Evolutionary conservation across 2,797 vertebrate species (phyloP), one percentile per base, ranked within the genome.

Genomic region (Alosa sapidissima): DNA sequence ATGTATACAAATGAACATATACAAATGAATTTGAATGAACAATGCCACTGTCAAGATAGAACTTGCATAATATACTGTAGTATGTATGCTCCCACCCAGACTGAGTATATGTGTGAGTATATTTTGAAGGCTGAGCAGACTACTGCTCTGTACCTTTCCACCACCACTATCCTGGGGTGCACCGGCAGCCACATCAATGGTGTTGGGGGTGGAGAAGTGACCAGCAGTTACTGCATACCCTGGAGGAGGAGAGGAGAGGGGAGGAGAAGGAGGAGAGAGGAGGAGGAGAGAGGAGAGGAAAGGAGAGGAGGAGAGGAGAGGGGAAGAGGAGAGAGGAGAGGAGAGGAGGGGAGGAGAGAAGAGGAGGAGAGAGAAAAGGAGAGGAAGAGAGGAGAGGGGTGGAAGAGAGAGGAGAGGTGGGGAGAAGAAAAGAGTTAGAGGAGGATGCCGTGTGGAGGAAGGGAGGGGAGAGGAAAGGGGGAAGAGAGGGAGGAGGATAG

Each of bases 151-250:
- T 94, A 99, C 98, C 96, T 99, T 99, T 93, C 98, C 98, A 0
- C 95, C 93, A 89, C 96, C 95, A 85, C 94, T 97, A 82, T 99
- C 97, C 94, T 97, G 98, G 41, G 98, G 98, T 8, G 98, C 98
- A 82, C 98, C 98, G 84, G 97, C 98, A 36, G 97, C 98, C 68
- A 99, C 87, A 2, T 99, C 98, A 0, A 95, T 97, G 60, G 95
- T 89, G 81, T 94, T 94, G 0, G 92, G 94, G 52, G 97, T 97
- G 58, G 97, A 97, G 94, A 99, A 99, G 91, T 97, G 97, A 86
- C 98, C 98, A 1, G 98, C 97, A 1, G 98, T 95, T 92, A 99
- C 98, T 0, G 98, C 97, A 0, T 99, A 99, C 89, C 98, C 98
- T 99, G 36, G 68, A 75, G 33, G 33, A 75, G 68, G 36, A 41